Evolutionary conservation across 2,113 vertebrate species (phyloP).

Genomic region (Formicarius rufipectus): DNA sequence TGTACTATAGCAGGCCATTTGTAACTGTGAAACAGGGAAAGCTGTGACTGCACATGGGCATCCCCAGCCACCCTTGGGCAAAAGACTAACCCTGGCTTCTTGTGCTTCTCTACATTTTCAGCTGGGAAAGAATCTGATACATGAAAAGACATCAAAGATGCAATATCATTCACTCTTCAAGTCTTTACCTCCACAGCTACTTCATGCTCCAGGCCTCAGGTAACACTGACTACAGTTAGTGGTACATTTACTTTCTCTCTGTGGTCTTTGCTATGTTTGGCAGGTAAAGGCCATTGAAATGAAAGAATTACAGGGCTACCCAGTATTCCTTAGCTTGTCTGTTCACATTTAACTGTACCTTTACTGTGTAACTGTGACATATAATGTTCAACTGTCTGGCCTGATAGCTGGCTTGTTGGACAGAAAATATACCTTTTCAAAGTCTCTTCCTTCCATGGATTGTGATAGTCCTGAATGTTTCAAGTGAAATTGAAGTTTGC

Average conservation of each 20-base stretch:
- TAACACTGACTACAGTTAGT: neutral
- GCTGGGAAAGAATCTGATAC: neutral
- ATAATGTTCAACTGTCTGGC: fast-evolving
- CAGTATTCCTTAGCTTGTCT: neutral
- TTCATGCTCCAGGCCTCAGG: neutral
- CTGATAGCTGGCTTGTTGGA: neutral
- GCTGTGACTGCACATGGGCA: neutral
- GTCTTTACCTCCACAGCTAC: neutral
- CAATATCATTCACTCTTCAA: neutral
- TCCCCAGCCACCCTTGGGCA: neutral
- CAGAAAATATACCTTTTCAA: neutral
- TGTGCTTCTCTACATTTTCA: neutral
- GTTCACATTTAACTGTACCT: neutral
- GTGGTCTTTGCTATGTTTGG: neutral
- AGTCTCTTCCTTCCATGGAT: neutral
- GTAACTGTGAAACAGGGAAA: neutral
- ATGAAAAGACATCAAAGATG: neutral
- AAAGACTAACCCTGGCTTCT: neutral
- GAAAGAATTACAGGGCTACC: neutral
- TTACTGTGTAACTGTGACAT: neutral
- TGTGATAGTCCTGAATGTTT: neutral
- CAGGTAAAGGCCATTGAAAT: neutral
- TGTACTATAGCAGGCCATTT: neutral
- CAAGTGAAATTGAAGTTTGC: neutral
- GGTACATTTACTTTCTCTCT: neutral